Evolutionary conservation across 92 coral and sea anemone species (phyloP), one percentile per base, ranked within the genome.

Genomic region (Heteractis magnifica): DNA sequence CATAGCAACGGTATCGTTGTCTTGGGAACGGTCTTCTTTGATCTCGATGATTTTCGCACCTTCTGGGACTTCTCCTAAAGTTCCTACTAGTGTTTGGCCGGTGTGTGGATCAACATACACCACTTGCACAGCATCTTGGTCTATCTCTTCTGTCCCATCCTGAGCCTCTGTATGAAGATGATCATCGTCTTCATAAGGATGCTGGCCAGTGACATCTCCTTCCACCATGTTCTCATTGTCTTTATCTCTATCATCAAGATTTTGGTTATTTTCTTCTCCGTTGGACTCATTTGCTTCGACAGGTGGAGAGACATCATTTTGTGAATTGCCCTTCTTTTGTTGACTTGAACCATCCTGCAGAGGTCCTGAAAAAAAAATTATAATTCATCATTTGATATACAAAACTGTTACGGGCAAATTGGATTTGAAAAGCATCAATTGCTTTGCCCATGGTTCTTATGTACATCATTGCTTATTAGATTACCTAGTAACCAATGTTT

Each of bases 21-120:
- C 89, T 10, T 62, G 50, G 14, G 50, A 84, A 15, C 72, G 78
- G 19, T 75, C 87, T 19, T 84, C 91, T 14, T 41, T 75, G 20
- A 80, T 91, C 56, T 86, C 81, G 1, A 91, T 70, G 34, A 93
- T 83, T 72, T 93, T 90, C 15, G 91, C 93, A 4, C 82, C 89
- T 59, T 86, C 87, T 49, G 94, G 97, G 34, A 91, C 84, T 70
- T 93, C 92, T 71, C 86, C 78, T 26, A 78, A 78, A 15, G 88
- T 72, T n/a, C 88, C 81, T 65, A 86, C 86, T 49, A 91, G 75
- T 5, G 92, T 71, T 7, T 88, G 86, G 13, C 97, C 97, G 6
- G 92, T 88, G 23, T 89, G 91, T 6, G 94, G 97, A 49, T 91
- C 93, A 10, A 82, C 56, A 75, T 91, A 89, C 26, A 82, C 86